Evolutionary conservation across 2,797 vertebrate genomes (phyloP), one percentile per base, ranked within the genome.

Genomic region (Anguilla marmorata): DNA sequence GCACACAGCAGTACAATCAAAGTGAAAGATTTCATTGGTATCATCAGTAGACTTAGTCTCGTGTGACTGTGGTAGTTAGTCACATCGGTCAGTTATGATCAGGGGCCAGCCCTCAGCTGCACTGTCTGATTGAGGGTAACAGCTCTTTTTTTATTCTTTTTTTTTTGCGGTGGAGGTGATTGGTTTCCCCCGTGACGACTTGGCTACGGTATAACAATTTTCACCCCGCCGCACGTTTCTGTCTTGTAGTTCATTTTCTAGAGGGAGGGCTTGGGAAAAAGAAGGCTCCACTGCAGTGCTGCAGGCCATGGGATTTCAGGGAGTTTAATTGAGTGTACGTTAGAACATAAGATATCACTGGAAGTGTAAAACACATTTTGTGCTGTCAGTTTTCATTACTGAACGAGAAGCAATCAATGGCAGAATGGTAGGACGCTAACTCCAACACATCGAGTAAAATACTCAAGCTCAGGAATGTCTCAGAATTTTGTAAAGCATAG

Each of bases 11-110:
- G 92, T 92, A 93, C 91, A 92, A 90, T 91, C 27, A 5, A 87
- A 90, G 89, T 90, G 85, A 69, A 86, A 92, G 92, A 94, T 94
- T 92, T 91, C 92, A 95, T 95, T 91, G 91, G 87, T 91, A 91
- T 93, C 92, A 92, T 93, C 88, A 50, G 79, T 21, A 50, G 45
- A 9, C 50, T n/a, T 82, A 11, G 41, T n/a, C 45, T 82, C 24
- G 8, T n/a, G 41, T 50, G 21, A 82, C 45, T 33, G 69, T 3
- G 21, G 79, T 50, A 11, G 37, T 82, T 82, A 9, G 41, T 82
- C 79, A n/a, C 45, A n/a, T 48, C 41, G 9, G 41, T n/a, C 19
- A 24, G 45, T 41, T 19, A 45, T 80, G 41, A 80, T 80, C 19
- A 24, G 33, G 76, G 5, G 21, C 19, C 72, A 4, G 27, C 72